Conservation (phyloP, 2,888 invertebrate species). For the Diaprepes abbreviatus region DNA sequence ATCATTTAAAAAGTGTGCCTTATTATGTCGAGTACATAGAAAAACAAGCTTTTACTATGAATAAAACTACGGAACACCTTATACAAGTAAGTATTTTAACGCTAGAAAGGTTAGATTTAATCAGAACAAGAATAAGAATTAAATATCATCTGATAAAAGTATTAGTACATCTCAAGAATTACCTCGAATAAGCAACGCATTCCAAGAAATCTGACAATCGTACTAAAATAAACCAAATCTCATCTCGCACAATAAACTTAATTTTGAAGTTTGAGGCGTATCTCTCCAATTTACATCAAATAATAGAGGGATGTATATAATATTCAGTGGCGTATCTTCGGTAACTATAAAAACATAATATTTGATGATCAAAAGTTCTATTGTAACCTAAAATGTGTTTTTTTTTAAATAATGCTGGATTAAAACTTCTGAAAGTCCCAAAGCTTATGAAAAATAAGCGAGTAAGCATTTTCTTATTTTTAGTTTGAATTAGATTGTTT, state of each 20-base stretch:
- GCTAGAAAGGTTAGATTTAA: background rate
- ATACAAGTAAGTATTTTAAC: background rate
- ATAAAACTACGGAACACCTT: too few species aligned
- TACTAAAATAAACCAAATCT: slow-evolving; percentile 11
- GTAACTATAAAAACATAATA: too few species aligned
- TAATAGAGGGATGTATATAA: background rate
- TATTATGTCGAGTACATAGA: too few species aligned
- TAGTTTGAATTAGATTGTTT: too few species aligned
- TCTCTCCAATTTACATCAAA: background rate
- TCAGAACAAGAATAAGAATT: slow-evolving; percentile 1
- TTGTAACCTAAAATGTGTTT: too few species aligned
- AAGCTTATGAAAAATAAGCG: too few species aligned
- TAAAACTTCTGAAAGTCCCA: too few species aligned
- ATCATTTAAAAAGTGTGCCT: too few species aligned
- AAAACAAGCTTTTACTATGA: too few species aligned
- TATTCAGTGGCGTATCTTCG: background rate
- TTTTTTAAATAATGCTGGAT: too few species aligned
- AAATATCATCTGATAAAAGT: slow-evolving; percentile 17
- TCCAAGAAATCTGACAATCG: slow-evolving; percentile 4
- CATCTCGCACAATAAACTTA: slow-evolving; percentile 11
- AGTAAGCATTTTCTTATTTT: too few species aligned
- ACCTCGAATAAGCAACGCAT: background rate
- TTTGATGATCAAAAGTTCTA: too few species aligned
- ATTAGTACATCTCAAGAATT: background rate
- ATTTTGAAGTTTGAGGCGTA: slow-evolving; percentile 3